These are phyloP conservation scores for Brachionichthys hirsutus DNA, from an alignment of 2,113 vertebrate genomes.

Conservation along the genomic window DNA sequence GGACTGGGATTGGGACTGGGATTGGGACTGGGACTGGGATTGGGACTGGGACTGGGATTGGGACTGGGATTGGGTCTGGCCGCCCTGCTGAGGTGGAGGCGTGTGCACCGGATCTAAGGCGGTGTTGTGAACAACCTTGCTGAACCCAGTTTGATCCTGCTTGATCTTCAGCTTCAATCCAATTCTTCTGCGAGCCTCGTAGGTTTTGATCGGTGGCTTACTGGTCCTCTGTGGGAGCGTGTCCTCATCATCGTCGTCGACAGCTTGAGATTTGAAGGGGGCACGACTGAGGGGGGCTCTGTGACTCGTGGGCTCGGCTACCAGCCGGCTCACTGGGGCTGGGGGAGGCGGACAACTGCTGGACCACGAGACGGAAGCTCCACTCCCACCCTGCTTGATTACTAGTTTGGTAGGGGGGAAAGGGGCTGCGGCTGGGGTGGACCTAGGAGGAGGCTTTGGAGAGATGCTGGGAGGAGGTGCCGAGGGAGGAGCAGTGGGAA, in stretches of 20 bases:
- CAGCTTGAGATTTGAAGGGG: slow-evolving; percentile 40
- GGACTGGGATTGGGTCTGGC: slow-evolving; percentile 38
- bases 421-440: slow-evolving; percentile 33
- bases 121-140: slow-evolving; percentile 94
- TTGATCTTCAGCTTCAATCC: slow-evolving; percentile 95
- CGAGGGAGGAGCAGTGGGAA: slow-evolving; percentile 8
- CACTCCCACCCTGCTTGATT: slow-evolving; percentile 87
- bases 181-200: slow-evolving; percentile 89
- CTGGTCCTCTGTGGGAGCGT: slow-evolving; percentile 84
- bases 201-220: slow-evolving; percentile 91
- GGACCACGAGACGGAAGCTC: slow-evolving; percentile 89
- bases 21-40: slow-evolving; percentile 47
- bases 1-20: slow-evolving; percentile 24
- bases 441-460: neutral
- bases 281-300: slow-evolving; percentile 55
- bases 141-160: slow-evolving; percentile 88
- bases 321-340: slow-evolving; percentile 26
- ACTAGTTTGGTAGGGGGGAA: slow-evolving; percentile 87
- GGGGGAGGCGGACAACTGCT: slow-evolving; percentile 75
- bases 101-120: slow-evolving; percentile 89
- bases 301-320: slow-evolving; percentile 37
- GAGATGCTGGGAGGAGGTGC: neutral
- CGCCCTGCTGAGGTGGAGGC: slow-evolving; percentile 59
- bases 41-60: too few relatives aligned
- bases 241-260: slow-evolving; percentile 82